Evolutionary conservation across 2,113 vertebrate genomes (phyloP).

Genomic region (Xenus cinereus): DNA sequence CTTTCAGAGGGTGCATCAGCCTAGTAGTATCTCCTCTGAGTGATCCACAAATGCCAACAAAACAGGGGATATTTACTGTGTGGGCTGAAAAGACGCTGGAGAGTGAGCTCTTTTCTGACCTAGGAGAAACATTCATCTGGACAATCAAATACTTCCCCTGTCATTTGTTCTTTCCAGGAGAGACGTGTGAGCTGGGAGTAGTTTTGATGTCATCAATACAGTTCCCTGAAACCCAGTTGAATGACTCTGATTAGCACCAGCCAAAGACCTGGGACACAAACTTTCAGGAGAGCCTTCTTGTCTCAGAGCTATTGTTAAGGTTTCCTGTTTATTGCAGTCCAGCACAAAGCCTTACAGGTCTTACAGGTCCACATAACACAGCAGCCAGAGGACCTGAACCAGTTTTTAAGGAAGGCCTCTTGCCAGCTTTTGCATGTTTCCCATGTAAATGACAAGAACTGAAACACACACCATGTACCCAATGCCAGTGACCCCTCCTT

Average conservation of each 20-base stretch:
- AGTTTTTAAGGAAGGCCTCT: background rate
- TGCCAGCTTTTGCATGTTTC: constrained; percentile 5
- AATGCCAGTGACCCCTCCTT: background rate
- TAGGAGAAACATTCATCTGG: background rate
- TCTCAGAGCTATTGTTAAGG: constrained; percentile 62
- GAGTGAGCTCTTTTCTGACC: background rate
- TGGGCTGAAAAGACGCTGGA: background rate
- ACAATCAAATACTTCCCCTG: background rate
- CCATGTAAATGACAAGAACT: background rate
- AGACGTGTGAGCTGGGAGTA: background rate
- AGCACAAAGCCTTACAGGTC: constrained; percentile 41
- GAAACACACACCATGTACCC: background rate
- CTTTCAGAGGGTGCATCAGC: background rate
- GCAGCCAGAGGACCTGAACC: background rate
- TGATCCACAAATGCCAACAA: background rate
- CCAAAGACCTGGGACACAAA: background rate
- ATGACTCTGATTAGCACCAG: constrained; percentile 27
- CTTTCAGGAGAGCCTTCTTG: constrained; percentile 44
- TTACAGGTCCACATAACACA: background rate
- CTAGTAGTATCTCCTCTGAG: background rate
- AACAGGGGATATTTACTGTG: background rate
- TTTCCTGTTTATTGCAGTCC: constrained; percentile 58
- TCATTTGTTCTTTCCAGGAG: background rate
- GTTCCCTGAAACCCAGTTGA: background rate
- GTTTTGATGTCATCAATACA: background rate